Evolutionary conservation across 2,888 invertebrate species (phyloP).

Genomic region (Cryptosula pallasiana): DNA sequence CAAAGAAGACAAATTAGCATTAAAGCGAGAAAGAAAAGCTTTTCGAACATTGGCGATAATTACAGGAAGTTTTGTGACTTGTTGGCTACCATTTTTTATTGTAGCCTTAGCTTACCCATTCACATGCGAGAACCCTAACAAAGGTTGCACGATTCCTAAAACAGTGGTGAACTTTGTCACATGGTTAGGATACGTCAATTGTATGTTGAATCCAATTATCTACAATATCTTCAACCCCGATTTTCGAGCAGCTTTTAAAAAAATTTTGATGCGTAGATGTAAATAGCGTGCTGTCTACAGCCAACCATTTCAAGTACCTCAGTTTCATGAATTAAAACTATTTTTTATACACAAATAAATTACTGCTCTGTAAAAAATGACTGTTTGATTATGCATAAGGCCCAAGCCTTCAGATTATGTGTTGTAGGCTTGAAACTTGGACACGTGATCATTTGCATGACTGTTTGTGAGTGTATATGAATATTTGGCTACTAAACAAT

Average conservation of each 20-base stretch:
- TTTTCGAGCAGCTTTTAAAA: conserved; percentile 81
- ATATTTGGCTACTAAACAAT: too few species aligned
- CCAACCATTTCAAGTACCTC: too few species aligned
- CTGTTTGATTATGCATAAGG: too few species aligned
- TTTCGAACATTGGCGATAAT: conserved; percentile 59
- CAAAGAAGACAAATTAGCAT: conserved; percentile 41
- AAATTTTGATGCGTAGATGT: conserved; percentile 60
- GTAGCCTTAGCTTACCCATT: conserved; percentile 79
- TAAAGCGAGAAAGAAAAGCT: conserved; percentile 51
- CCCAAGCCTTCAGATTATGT: too few species aligned
- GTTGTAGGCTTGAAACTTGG: too few species aligned
- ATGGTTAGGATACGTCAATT: conserved; percentile 89
- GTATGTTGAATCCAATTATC: conserved; percentile 82
- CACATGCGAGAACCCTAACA: conserved; percentile 56
- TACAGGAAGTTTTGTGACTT: conserved; percentile 87
- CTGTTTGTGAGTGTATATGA: too few species aligned
- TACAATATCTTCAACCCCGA: conserved; percentile 92
- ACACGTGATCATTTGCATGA: too few species aligned
- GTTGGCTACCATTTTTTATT: conserved; percentile 92
- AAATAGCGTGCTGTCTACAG: too few species aligned
- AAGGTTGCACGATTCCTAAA: conserved; percentile 50
- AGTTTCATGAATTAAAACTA: too few species aligned
- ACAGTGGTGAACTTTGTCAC: conserved; percentile 56
- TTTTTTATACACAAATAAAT: too few species aligned
- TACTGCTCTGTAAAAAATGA: too few species aligned